Evolutionary conservation across 2,797 vertebrate genomes (phyloP).

Genomic region (Meriones psammophilus): DNA sequence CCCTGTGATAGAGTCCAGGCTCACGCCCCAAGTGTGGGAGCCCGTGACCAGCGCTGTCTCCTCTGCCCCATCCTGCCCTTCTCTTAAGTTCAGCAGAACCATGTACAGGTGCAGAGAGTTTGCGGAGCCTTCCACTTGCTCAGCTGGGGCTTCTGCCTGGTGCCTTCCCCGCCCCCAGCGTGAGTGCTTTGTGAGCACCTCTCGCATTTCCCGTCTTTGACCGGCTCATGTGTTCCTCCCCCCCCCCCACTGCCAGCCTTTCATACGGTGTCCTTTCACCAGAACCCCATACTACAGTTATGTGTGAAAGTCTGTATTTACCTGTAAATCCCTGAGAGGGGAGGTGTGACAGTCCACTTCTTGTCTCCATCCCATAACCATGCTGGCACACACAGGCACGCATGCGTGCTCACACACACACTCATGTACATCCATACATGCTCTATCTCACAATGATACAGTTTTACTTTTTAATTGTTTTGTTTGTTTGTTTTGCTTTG

Average conservation of each 20-base stretch:
- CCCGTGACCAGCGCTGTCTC: not conserved
- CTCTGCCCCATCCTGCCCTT: not conserved
- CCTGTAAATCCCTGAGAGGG: not conserved
- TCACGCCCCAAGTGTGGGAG: not conserved
- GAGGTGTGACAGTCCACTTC: not conserved
- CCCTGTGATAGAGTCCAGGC: constrained; percentile 8
- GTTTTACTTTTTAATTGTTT: not conserved
- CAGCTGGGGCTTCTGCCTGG: not conserved
- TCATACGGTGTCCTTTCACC: not conserved
- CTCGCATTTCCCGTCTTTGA: not conserved
- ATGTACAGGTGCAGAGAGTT: not conserved
- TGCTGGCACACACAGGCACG: not conserved
- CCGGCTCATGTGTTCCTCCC: not conserved
- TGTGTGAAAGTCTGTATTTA: not conserved
- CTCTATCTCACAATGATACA: not conserved
- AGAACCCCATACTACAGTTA: not conserved
- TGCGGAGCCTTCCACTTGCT: not conserved
- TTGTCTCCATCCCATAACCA: not conserved
- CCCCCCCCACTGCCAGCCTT: not conserved
- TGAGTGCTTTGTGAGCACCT: not conserved
- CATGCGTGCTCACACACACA: not conserved
- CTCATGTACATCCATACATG: not conserved
- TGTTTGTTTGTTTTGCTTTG: not conserved
- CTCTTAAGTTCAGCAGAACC: not conserved
- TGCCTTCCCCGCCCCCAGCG: not conserved